Conservation (phyloP, 2,888 invertebrate species). For the Agrotis clavis region DNA sequence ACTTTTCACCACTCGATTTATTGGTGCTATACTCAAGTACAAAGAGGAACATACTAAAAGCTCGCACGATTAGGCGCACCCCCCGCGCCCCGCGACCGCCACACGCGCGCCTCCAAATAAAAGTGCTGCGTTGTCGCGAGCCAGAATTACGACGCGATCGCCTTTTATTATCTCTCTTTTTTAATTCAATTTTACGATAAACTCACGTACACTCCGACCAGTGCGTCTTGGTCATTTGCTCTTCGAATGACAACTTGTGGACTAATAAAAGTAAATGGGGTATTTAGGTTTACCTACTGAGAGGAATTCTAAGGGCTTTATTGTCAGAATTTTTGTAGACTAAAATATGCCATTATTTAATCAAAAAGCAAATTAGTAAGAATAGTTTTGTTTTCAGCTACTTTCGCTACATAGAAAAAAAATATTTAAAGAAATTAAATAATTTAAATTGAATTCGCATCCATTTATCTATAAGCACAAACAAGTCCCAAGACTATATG, state of each 20-base stretch:
- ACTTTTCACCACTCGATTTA: not conserved
- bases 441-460: not conserved
- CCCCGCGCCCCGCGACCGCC: constrained; percentile 73
- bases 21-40: constrained; percentile 33
- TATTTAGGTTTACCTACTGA: constrained; percentile 1
- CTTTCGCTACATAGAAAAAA: too few relatives aligned
- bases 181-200: constrained; percentile 90
- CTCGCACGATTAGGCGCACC: constrained; percentile 84
- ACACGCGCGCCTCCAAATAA: constrained; percentile 88
- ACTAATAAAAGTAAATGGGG: constrained; percentile 22
- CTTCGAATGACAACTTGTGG: constrained; percentile 35
- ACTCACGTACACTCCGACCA: constrained; percentile 75
- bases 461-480: not conserved
- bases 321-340: not conserved
- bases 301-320: not conserved
- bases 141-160: constrained; percentile 89
- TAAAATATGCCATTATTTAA: not conserved
- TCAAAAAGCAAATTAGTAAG: too few relatives aligned
- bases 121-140: constrained; percentile 90
- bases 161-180: constrained; percentile 89
- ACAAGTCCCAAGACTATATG: constrained; percentile 46
- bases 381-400: not conserved
- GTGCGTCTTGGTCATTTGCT: constrained; percentile 68
- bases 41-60: constrained; percentile 74
- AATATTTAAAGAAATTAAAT: too few relatives aligned